These are phyloP conservation scores for Oplegnathus fasciatus DNA, from an alignment of 2,113 vertebrate genomes.

Conservation along the genomic window DNA sequence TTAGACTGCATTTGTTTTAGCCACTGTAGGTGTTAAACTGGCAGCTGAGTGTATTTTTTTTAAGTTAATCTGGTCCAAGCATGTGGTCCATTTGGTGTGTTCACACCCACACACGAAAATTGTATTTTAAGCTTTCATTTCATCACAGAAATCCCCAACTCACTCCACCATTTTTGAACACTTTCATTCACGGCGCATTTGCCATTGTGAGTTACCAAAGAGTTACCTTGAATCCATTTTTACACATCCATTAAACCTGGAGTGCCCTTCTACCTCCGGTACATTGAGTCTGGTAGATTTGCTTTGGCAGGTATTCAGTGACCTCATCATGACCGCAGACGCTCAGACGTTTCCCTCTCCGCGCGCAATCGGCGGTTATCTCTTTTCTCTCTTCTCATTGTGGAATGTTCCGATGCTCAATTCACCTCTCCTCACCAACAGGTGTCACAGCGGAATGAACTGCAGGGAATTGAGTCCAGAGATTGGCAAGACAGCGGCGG, in stretches of 20 bases:
- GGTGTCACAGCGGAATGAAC: constrained; percentile 72
- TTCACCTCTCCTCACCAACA: constrained; percentile 65
- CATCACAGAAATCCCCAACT: neutral
- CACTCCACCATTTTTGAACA: constrained; percentile 6
- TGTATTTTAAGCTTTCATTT: constrained; percentile 7
- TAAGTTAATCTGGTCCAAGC: neutral
- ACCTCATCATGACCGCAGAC: constrained; percentile 66
- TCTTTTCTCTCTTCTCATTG: constrained; percentile 60
- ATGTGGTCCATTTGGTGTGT: neutral
- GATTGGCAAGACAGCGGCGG: constrained; percentile 46
- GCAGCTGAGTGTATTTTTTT: neutral
- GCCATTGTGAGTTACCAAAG: constrained; percentile 42
- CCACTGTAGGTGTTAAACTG: neutral
- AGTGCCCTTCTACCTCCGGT: constrained; percentile 31
- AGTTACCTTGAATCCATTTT: constrained; percentile 52
- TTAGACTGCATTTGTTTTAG: neutral
- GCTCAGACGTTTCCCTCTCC: constrained; percentile 47
- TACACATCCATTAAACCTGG: constrained; percentile 62
- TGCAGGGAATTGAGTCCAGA: constrained; percentile 62
- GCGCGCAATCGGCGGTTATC: constrained; percentile 58
- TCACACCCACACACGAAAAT: neutral
- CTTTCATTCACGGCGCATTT: constrained; percentile 26
- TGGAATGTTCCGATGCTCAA: constrained; percentile 58
- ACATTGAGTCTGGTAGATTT: constrained; percentile 69
- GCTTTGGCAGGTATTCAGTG: constrained; percentile 69